Base-by-base conservation (phyloP, 2,113 vertebrate genomes). In the Crotalus helleri region DNA sequence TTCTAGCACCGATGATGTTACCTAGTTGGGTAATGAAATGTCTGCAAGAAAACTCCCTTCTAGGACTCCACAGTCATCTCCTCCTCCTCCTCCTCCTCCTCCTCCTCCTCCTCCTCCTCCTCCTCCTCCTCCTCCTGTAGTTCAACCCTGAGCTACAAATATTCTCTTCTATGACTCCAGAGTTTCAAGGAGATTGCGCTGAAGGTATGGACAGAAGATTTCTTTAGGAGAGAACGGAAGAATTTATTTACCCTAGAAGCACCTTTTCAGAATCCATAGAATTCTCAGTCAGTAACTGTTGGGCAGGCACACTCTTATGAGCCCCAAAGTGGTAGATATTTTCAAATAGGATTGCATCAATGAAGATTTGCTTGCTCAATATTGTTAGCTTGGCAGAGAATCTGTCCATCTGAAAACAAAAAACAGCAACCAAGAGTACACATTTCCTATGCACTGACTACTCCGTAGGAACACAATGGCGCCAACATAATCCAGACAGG, bases 191-290 rank as follows among this genome's bases (percentile, higher is more conserved):
- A 15, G 61, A 12, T 64, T n/a, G n/a, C 10, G 11, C 10, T n/a
- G 95, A 96, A 97, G 97, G 81, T 51, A 96, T 96, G 96, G 94
- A 95, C 92, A 95, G 92, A 91, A 88, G 94, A 92, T 93, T 96
- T 64, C 46, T 94, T 95, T 95, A 58, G 91, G 94, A 44, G 94
- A 88, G 74, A 46, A 92, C 55, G 53, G 93, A 92, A 46, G 51
- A 46, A 8, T 93, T 64, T 87, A 39, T 95, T 59, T 93, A 87
- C 94, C 74, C 89, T 53, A 61, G 10, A 94, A 94, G 33, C 24
- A n/a, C 21, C 94, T 19, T 24, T 9, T 26, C 87, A 29, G 3
- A n/a, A n/a, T 69, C 10, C 26, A 90, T 9, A 21, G 93, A 92
- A 95, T 92, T 92, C 12, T n/a, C 61, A 69, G 61, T 29, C 29